Evolutionary conservation across 2,888 invertebrate genomes (phyloP), one percentile per base, ranked within the genome.

Genomic region (Leucophenga montana): DNA sequence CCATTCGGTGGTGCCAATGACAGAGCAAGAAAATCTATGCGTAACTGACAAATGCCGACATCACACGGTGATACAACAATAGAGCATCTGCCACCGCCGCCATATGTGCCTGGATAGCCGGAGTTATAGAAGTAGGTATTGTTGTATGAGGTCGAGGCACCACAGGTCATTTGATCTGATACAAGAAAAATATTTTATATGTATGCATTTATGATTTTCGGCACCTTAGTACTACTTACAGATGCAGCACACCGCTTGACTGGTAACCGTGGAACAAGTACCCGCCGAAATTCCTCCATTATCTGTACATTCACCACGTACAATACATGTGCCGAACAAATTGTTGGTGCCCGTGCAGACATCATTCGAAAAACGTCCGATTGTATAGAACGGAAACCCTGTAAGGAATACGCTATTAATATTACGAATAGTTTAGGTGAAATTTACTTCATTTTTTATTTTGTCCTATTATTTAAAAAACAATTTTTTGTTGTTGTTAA

Each of bases 71-170:
- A 91, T 1, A 96, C 91, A 11, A 92, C 92, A 78, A 95, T 91
- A 3, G 91, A 91, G 85, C 96, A 96, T 1, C 85, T 77, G 39
- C 91, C 90, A 0, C 93, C 94, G 0, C 93, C 94, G 0, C 91
- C 88, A 82, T 92, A 93, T 0, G 93, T 91, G 0, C 91, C 90
- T 0, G 95, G 95, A 88, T 93, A 95, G 1, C 92, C 92, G 0
- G 93, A 93, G 85, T 94, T 96, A 13, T 92, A 92, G 87, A 96
- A 96, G 85, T 96, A 95, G 0, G 96, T 95, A 82, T 95, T 95
- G 86, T 96, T 96, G 65, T 92, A 91, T 64, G 91, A 91, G 0
- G 94, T 93, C 0, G 92, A 91, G 0, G 90, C 88, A 1, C 95
- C 95, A 78, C 96, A 96, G 0, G 92, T 90, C 78, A 92, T 91